Evolutionary conservation across 1,140 invertebrate species (phyloP), one percentile per base, ranked within the genome.

Genomic region (Solenopsis fugax): DNA sequence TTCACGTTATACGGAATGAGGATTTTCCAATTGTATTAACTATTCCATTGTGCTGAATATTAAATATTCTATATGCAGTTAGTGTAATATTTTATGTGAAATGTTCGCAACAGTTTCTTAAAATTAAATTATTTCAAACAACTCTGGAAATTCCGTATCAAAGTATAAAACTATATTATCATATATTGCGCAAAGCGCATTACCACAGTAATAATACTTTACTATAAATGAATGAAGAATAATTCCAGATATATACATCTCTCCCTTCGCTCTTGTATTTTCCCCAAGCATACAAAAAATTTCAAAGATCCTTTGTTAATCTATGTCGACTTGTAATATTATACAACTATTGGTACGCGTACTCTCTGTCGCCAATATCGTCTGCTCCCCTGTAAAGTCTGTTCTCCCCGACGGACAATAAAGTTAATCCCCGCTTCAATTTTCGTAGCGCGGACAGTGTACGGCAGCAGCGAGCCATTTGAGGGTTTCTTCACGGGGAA

Each of bases 401-500:
- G 29, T 87, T 52, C 84, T 87, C 72, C 34, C 56, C 58, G 16
- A 16, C 9, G 75, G 71, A 62, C 41, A 78, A 72, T 77, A 87
- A 87, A 90, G 85, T 87, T 90, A 89, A 89, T 89, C 76, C 81
- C 37, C 24, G 76, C 64, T 88, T 88, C 89, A 88, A 90, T 90
- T 88, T 69, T 88, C 88, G 34, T 65, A 54, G 62, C 77, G 56
- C 77, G 29, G 69, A 34, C 67, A 18, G 64, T 67, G 6, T 72
- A 77, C 56, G 65, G 24, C 41, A n/a, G 50, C 16, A 2, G 29
- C 45, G 21, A 41, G 41, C 24, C 67, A 34, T 34, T 72, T 52
- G 73, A 85, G 78, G 24, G 54, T 84, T 84, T 81, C 50, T 12
- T 41, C 10, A 18, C 29, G 56, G 21, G 21, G 24, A 65, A 65